Evolutionary conservation across 2,888 invertebrate species (phyloP).

Genomic region (Noctua pronuba): DNA sequence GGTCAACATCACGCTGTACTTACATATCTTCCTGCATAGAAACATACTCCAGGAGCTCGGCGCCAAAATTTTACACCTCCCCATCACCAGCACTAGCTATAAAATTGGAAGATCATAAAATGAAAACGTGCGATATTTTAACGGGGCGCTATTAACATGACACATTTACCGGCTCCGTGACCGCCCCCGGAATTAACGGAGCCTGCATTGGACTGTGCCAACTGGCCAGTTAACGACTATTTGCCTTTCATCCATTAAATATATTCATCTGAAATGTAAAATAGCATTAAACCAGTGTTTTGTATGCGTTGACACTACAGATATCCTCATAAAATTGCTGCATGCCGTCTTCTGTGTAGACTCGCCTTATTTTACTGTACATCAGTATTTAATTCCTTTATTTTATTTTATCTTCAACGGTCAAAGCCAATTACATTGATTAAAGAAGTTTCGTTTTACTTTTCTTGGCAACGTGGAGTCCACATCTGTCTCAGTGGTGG

Average conservation of each 20-base stretch:
- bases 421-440: conserved; percentile 32
- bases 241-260: conserved; percentile 76
- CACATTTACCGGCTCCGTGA: conserved; percentile 80
- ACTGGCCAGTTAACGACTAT: conserved; percentile 79
- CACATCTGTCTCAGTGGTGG: not conserved
- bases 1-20: conserved; percentile 3
- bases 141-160: conserved; percentile 81
- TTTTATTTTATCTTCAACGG: not conserved
- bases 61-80: conserved; percentile 50
- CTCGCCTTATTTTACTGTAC: not conserved
- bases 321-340: conserved; percentile 16
- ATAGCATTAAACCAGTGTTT: conserved; percentile 59
- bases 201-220: conserved; percentile 78
- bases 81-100: conserved; percentile 71
- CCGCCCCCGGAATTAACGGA: conserved; percentile 78
- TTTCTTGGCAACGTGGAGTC: not conserved
- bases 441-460: conserved; percentile 32
- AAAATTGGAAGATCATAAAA: conserved; percentile 82
- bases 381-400: conserved; percentile 11
- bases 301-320: conserved; percentile 31
- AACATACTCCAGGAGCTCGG: conserved; percentile 30
- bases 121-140: conserved; percentile 81
- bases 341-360: not conserved
- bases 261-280: conserved; percentile 68
- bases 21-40: not conserved